Percentiles rank a stretch among this genome's conserved stretches.
Conservation (phyloP, 2,888 invertebrate genomes). For the Eucera pruinosa region DNA sequence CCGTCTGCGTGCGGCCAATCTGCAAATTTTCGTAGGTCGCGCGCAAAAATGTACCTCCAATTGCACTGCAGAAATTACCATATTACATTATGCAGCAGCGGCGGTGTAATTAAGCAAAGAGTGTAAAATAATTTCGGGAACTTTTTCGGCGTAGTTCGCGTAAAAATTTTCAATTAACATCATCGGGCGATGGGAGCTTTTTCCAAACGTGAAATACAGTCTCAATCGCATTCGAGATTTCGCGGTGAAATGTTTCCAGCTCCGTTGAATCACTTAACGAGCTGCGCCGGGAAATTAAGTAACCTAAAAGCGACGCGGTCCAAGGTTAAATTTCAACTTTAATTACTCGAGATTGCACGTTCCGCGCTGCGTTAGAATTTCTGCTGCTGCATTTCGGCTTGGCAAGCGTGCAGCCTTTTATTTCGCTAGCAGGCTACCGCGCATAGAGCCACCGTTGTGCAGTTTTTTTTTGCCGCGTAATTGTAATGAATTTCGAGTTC, state of each 20-base stretch:
- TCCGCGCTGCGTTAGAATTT: conserved; percentile 21
- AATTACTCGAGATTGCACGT: conserved; percentile 48
- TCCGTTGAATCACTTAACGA: conserved; percentile 16
- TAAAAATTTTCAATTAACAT: background rate
- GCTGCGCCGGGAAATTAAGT: conserved; percentile 36
- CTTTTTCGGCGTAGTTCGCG: background rate
- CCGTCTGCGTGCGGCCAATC: background rate
- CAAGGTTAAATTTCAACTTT: conserved; percentile 49
- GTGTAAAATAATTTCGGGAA: too few relatives aligned
- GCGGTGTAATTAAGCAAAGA: background rate
- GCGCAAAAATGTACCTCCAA: conserved; percentile 12
- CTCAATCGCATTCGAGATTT: conserved; percentile 10
- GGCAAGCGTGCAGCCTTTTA: conserved; percentile 8
- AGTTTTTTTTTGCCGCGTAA: conserved; percentile 26
- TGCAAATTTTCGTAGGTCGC: background rate
- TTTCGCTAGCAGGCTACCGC: background rate
- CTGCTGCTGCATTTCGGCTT: conserved; percentile 18
- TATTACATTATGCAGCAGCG: background rate
- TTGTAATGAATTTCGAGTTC: conserved; percentile 36
- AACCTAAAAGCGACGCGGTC: conserved; percentile 25
- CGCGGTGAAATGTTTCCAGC: background rate
- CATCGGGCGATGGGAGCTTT: background rate
- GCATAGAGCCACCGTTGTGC: background rate
- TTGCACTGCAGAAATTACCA: conserved; percentile 22
- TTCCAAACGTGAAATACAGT: background rate